phyloP scores from a whole-genome alignment of 2,797 vertebrate species.

The Tenualosa thibaudeaui region DNA sequence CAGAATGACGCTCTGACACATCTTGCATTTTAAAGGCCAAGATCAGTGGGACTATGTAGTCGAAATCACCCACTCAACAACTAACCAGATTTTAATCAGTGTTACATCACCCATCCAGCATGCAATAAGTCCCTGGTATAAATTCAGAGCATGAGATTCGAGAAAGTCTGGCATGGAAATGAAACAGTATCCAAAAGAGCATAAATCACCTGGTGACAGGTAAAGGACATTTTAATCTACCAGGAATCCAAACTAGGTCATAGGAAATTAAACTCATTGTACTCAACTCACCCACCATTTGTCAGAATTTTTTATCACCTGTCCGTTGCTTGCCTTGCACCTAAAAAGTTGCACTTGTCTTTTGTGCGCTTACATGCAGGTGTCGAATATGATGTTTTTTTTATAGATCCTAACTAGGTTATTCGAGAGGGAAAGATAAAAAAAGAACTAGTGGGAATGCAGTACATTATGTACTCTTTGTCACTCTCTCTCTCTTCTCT shows the following conservation, averaged over 20 bases:
- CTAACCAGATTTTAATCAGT: slow-evolving; percentile 1
- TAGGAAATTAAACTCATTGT: background rate
- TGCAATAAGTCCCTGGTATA: background rate
- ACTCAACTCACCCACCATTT: background rate
- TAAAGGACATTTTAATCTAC: background rate
- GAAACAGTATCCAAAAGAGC: background rate
- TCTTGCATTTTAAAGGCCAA: background rate
- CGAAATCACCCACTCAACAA: slow-evolving; percentile 1
- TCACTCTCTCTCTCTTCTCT: background rate
- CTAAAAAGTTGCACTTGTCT: background rate
- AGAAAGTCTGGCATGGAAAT: background rate
- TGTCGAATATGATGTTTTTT: background rate
- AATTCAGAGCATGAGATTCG: background rate
- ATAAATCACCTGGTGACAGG: background rate
- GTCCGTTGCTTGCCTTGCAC: background rate
- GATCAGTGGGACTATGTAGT: background rate
- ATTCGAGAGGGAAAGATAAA: background rate
- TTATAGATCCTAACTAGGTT: background rate
- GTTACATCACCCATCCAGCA: background rate
- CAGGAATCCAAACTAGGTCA: background rate
- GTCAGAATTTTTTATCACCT: background rate
- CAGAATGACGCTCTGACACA: slow-evolving; percentile 3
- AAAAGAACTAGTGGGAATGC: background rate
- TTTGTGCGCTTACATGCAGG: background rate
- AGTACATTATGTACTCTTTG: background rate